Conservation (phyloP, 2,797 vertebrate genomes). For the Rhinatrema bivittatum region DNA sequence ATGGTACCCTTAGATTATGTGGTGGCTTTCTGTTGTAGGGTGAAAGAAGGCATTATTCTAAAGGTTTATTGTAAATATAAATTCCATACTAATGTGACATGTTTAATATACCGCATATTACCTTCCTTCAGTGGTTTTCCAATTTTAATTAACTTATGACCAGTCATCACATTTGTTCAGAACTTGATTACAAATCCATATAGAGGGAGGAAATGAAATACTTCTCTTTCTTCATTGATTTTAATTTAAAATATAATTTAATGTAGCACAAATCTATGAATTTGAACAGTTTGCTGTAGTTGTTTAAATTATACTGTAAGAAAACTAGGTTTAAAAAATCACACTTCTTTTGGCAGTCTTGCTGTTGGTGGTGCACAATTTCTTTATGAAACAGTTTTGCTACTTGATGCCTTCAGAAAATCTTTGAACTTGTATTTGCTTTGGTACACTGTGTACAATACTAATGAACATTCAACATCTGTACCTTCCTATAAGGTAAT, state of each 20-base stretch:
- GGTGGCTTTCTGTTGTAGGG: constrained; percentile 1
- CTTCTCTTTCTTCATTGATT: constrained; percentile 44
- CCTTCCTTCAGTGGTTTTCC: constrained; percentile 37
- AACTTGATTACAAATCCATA: constrained; percentile 37
- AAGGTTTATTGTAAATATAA: constrained; percentile 32
- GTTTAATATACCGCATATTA: constrained; percentile 31
- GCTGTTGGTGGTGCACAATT: too few relatives aligned
- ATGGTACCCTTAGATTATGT: too few relatives aligned
- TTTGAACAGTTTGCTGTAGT: constrained; percentile 26
- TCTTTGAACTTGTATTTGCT: too few relatives aligned
- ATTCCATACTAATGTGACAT: constrained; percentile 22
- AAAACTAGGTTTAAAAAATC: neutral
- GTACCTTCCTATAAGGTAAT: too few relatives aligned
- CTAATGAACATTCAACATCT: too few relatives aligned
- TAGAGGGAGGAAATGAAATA: constrained; percentile 32
- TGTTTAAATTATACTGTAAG: constrained; percentile 17
- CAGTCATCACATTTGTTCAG: constrained; percentile 30
- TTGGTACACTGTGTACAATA: too few relatives aligned
- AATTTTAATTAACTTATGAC: constrained; percentile 44
- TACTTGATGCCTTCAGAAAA: too few relatives aligned
- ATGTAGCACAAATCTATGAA: constrained; percentile 18
- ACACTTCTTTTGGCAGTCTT: too few relatives aligned
- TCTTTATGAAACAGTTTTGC: too few relatives aligned
- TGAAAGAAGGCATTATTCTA: constrained; percentile 15
- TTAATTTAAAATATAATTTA: constrained; percentile 42